A percentile compares a stretch with the other conserved stretches of the same genome.
Evolutionary conservation across 1,140 invertebrate genomes (phyloP).

Genomic region (Odontomachus brunneus): DNA sequence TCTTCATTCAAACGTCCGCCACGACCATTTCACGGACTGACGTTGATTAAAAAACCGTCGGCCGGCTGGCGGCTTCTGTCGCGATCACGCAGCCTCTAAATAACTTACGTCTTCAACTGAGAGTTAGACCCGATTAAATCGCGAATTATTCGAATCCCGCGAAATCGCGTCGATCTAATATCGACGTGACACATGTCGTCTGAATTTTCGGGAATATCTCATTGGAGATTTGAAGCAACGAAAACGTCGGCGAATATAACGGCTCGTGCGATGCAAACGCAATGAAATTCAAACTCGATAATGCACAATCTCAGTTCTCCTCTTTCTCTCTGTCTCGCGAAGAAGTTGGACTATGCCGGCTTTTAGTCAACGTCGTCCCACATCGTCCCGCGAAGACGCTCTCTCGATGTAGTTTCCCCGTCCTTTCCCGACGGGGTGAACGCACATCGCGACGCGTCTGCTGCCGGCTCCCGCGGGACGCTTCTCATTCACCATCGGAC

Average conservation of each 20-base stretch:
- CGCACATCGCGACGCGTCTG: constrained; percentile 26
- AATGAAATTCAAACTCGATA: not conserved
- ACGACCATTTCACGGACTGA: not conserved
- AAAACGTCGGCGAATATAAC: not conserved
- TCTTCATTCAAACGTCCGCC: not conserved
- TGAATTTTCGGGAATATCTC: too few relatives aligned
- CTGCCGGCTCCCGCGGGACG: constrained; percentile 21
- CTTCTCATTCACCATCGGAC: constrained; percentile 39
- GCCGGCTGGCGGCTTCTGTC: too few relatives aligned
- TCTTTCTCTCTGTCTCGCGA: not conserved
- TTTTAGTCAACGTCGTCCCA: constrained; percentile 33
- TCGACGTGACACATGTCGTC: too few relatives aligned
- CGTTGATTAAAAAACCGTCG: constrained; percentile 49
- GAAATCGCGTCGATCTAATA: too few relatives aligned
- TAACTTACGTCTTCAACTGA: too few relatives aligned
- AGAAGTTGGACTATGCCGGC: too few relatives aligned
- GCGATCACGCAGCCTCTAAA: too few relatives aligned
- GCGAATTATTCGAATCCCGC: too few relatives aligned
- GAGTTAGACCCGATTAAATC: too few relatives aligned
- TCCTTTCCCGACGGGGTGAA: not conserved
- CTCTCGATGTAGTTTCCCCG: constrained; percentile 26
- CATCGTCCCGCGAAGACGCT: not conserved
- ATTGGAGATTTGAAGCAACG: not conserved
- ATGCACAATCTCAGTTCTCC: not conserved
- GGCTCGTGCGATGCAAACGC: not conserved